Conservation (phyloP, 2,888 invertebrate genomes). For the Agrochola macilenta region DNA sequence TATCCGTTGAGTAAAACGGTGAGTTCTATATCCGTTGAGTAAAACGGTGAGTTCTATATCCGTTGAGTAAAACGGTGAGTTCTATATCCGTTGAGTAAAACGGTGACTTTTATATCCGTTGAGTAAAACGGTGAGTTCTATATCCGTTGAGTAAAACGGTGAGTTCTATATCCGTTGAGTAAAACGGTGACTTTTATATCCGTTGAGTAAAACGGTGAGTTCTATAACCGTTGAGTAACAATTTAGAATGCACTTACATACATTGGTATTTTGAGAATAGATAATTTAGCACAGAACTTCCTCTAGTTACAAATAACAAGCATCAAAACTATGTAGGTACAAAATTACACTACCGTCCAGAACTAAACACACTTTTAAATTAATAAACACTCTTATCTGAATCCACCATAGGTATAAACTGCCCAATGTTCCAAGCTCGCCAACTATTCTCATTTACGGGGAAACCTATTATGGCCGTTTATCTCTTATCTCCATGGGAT, state of each 20-base stretch:
- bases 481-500: slow-evolving; percentile 62
- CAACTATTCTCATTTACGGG: slow-evolving; percentile 58
- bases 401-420: slow-evolving; percentile 42
- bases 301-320: not conserved
- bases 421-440: slow-evolving; percentile 34
- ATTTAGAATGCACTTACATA: not conserved
- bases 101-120: too few species aligned
- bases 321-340: not conserved
- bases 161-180: too few species aligned
- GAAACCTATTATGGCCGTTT: slow-evolving; percentile 64
- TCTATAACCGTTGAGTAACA: too few species aligned
- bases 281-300: not conserved
- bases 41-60: too few species aligned
- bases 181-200: too few species aligned
- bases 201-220: too few species aligned
- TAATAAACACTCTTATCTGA: slow-evolving; percentile 39
- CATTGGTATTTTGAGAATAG: not conserved
- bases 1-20: too few species aligned
- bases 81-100: too few species aligned
- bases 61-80: too few species aligned
- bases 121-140: too few species aligned
- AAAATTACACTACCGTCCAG: not conserved
- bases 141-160: too few species aligned
- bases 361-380: slow-evolving; percentile 32
- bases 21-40: too few species aligned